Conservation (phyloP, 1,140 invertebrate species). For the Diorhabda elongata region DNA sequence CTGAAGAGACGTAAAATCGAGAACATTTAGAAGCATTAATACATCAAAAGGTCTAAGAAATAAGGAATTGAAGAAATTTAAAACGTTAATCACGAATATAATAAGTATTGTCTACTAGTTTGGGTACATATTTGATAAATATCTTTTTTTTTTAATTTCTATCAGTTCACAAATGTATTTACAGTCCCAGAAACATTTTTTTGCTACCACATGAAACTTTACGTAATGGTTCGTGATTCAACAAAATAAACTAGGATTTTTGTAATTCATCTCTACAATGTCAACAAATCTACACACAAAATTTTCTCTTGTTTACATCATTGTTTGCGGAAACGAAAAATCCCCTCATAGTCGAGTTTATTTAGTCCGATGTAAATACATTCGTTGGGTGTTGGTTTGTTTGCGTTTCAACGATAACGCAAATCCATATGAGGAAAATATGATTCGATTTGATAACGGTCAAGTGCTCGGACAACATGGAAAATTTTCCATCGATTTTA, state of each 20-base stretch:
- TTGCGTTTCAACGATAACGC: neutral
- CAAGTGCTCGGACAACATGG: neutral
- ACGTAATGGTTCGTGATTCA: neutral
- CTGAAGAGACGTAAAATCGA: too few relatives aligned
- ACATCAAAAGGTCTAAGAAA: too few relatives aligned
- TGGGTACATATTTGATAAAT: too few relatives aligned
- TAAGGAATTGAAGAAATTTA: too few relatives aligned
- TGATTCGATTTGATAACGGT: neutral
- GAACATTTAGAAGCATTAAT: too few relatives aligned
- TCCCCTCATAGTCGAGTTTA: neutral
- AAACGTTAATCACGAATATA: too few relatives aligned
- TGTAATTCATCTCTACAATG: neutral
- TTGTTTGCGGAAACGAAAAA: neutral
- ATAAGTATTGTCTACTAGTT: too few relatives aligned
- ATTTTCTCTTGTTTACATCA: neutral
- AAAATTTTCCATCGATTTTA: neutral
- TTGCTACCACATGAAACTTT: too few relatives aligned
- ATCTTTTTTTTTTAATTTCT: too few relatives aligned
- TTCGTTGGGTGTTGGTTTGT: neutral
- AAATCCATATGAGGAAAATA: neutral
- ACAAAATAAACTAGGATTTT: neutral
- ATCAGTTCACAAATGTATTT: too few relatives aligned
- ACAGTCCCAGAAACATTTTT: too few relatives aligned
- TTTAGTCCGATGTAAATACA: slow-evolving; percentile 1
- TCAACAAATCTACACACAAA: neutral